Conservation (phyloP, 2,888 invertebrate genomes). For the Onthophagus sagittarius region DNA sequence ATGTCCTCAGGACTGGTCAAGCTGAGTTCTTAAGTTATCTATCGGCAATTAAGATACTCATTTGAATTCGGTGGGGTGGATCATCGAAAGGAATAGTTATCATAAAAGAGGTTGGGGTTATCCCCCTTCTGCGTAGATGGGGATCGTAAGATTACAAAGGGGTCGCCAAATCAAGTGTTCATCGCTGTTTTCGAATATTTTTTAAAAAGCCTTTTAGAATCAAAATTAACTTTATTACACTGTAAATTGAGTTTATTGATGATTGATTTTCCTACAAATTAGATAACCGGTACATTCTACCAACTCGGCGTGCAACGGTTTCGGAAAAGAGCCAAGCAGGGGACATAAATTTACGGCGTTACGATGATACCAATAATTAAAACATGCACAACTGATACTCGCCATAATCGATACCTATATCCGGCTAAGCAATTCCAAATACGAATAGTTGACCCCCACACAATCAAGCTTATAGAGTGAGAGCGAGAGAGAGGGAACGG, state of each 20-base stretch:
- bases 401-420: neutral
- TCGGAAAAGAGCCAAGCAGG: neutral
- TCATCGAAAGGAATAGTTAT: conserved; percentile 2
- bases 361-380: neutral
- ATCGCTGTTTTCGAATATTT: neutral
- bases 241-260: neutral
- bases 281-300: neutral
- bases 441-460: neutral
- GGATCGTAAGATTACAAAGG: neutral
- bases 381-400: neutral
- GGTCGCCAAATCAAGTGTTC: neutral
- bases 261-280: neutral
- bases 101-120: neutral
- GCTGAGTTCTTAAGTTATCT: conserved; percentile 39
- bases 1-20: conserved; percentile 41
- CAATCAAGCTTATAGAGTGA: neutral
- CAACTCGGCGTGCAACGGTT: neutral
- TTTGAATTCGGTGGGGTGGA: conserved; percentile 32
- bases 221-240: no score
- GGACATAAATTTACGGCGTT: neutral
- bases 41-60: conserved; percentile 41
- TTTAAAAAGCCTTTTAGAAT: neutral
- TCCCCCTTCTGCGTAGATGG: neutral
- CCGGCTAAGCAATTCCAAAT: neutral
- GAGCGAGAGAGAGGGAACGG: neutral